A percentile compares a stretch with the other conserved stretches of the same genome.
These are phyloP conservation scores for Mohoua ochrocephala DNA, from an alignment of 2,113 vertebrate genomes.

Conservation along the genomic window DNA sequence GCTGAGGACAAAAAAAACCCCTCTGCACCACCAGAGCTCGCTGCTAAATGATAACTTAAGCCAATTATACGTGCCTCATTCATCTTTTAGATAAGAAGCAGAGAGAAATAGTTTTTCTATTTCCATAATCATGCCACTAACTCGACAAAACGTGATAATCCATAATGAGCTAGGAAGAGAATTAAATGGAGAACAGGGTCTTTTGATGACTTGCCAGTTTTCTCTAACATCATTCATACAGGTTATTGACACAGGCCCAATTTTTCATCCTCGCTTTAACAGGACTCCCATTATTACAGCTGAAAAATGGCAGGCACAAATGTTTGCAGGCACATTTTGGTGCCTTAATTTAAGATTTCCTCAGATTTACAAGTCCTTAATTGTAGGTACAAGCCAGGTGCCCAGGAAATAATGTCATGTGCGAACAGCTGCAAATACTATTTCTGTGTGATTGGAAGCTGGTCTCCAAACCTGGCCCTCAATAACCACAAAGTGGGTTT, in stretches of 20 bases:
- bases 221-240: constrained; percentile 44
- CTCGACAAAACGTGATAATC: constrained; percentile 68
- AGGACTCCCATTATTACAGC: not conserved
- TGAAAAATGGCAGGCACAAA: constrained; percentile 28
- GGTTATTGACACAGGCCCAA: constrained; percentile 51
- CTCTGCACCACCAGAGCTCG: not conserved
- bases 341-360: constrained; percentile 20
- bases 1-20: not conserved
- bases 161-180: constrained; percentile 68
- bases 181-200: constrained; percentile 58
- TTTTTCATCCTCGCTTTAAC: constrained; percentile 2
- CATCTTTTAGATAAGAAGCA: constrained; percentile 59
- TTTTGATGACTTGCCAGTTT: constrained; percentile 61
- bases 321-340: not conserved
- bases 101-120: constrained; percentile 47
- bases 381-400: not conserved
- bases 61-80: constrained; percentile 39
- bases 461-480: not conserved
- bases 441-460: not conserved
- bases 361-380: constrained; percentile 33
- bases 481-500: not conserved
- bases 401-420: not conserved
- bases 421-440: not conserved
- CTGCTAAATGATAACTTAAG: constrained; percentile 44
- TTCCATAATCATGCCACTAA: constrained; percentile 53